A percentile compares a stretch with the other conserved stretches of the same genome.
Evolutionary conservation across 2,113 vertebrate species (phyloP).

Genomic region (Gadus macrocephalus): DNA sequence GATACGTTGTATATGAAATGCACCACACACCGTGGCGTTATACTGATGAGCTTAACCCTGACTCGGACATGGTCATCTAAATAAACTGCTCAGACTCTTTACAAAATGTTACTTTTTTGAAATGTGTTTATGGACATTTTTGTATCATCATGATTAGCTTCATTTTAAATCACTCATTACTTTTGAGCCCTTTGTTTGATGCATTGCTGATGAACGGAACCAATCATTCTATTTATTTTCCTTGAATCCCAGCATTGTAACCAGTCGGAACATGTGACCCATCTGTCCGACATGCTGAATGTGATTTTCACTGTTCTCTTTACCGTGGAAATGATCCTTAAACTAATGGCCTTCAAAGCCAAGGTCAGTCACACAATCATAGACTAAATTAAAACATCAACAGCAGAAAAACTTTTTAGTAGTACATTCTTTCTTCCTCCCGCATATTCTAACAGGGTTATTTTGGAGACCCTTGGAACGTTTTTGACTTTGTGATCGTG

Average conservation of each 20-base stretch:
- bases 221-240: neutral
- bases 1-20: too few relatives aligned
- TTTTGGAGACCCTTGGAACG: conserved; percentile 93
- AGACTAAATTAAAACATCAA: too few relatives aligned
- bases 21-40: too few relatives aligned
- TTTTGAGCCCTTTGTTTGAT: too few relatives aligned
- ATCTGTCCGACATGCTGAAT: conserved; percentile 86
- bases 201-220: neutral
- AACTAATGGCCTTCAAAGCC: conserved; percentile 88
- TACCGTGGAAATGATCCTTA: conserved; percentile 87
- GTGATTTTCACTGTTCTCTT: conserved; percentile 90
- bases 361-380: conserved; percentile 69
- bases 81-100: too few relatives aligned
- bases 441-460: conserved; percentile 75
- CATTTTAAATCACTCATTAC: too few relatives aligned
- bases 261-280: conserved; percentile 84
- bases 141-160: too few relatives aligned
- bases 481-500: conserved; percentile 94
- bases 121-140: too few relatives aligned
- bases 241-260: conserved; percentile 80
- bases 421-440: neutral
- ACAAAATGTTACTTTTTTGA: too few relatives aligned
- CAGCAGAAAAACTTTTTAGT: too few relatives aligned
- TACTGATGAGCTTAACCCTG: too few relatives aligned
- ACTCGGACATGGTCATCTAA: too few relatives aligned